Evolutionary conservation across 2,797 vertebrate species (phyloP), one percentile per base, ranked within the genome.

Genomic region (Catharus ustulatus): DNA sequence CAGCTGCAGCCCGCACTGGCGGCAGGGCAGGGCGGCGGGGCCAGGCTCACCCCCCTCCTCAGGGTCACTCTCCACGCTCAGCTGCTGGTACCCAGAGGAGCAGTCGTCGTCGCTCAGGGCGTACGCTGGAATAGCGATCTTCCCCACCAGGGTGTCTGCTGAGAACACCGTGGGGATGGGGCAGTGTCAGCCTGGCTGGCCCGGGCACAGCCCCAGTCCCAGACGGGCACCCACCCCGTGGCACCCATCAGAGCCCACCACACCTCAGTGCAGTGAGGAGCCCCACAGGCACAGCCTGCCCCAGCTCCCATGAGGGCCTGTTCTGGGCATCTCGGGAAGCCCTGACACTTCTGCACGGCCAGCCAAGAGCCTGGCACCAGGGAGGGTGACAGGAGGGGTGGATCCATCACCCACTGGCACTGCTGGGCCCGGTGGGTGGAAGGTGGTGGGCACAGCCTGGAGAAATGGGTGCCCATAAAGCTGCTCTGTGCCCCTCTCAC

Each of bases 71-170:
- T 99, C 99, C 95, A 98, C 99, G 82, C 98, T 98, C 95, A 98
- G 98, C 77, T 98, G 98, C 92, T 97, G 98, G 98, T 98, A 98
- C 75, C 98, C 97, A 2, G 97, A 97, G 90, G 98, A 98, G 96
- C 97, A 98, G 96, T 99, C 98, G 75, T 99, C 98, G 94, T 99
- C 98, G 5, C 99, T 99, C 94, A 99, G 98, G 23, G 98, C 94
- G 19, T 99, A 99, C 1, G 98, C 98, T 0, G 98, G 98, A 96
- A 99, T 97, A 84, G 98, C 98, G 36, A 99, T 98, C 97, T 98
- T 98, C 97, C 98, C 98, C 95, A 98, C 98, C 88, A 98, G 98
- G 42, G 97, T 97, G 95, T 99, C 98, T 99, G 98, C 80, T 97
- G 95, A 80, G 95, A 79, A 96, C 62, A 97, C 52, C 91, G 5